Base-by-base conservation (phyloP, 2,113 vertebrate genomes). In the Myocastor coypus region DNA sequence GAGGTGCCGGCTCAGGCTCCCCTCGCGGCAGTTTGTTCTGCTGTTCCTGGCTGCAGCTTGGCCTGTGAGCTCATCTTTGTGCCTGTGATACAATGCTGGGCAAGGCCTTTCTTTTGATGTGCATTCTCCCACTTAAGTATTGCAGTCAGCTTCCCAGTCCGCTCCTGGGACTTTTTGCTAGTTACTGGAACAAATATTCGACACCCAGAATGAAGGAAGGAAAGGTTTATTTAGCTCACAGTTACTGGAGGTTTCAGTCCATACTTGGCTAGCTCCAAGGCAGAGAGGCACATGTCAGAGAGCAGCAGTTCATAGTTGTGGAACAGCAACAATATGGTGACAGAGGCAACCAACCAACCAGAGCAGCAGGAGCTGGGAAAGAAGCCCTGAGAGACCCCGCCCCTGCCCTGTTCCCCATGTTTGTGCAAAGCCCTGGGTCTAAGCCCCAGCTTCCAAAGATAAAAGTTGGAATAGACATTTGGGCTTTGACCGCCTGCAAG, bases 41-140 rank as follows among this genome's bases (percentile, higher is more conserved):
- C 85, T 92, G 42, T 81, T 32, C 6, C 61, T 4, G 0, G 80
- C 96, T 91, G 57, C 78, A 92, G 57, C 87, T 77, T 34, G 11
- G 80, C 3, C 1, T 34, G 8, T 87, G 95, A 93, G 78, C 91
- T 96, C 66, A 95, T 95, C 64, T 66, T 87, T 46, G 46, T 87
- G 87, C 32, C 94, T 59, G 86, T 75, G 82, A 94, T 80, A 71
- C 19, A 75, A 90, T 83, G 73, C 84, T 85, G 93, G 92, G 89
- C 4, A 13, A 90, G 71, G 84, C 77, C 71, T 89, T 85, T 57
- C 30, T 84, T 68, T 91, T 89, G 69, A 52, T 91, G 78, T 89
- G 32, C 16, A 5, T 85, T 97, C 94, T 96, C 94, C 85, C 42
- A 46, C 71, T 96, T 80, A 55, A 94, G 59, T 81, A 52, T 71